These are phyloP conservation scores for Yponomeuta sedellus DNA, from an alignment of 2,888 invertebrate species.

Conservation along the genomic window DNA sequence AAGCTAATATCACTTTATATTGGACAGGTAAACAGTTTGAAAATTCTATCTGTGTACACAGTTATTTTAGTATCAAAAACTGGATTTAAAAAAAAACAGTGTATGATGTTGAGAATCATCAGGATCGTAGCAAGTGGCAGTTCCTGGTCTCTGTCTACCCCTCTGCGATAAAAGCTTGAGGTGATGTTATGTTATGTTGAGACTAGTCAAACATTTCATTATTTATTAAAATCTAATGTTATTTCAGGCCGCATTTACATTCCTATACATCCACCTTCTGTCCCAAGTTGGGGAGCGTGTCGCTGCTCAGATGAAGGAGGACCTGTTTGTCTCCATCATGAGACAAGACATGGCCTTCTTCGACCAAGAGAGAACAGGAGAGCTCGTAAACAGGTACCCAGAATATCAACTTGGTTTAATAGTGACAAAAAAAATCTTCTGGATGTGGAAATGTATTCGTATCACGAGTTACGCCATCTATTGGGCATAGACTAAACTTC, in stretches of 20 bases:
- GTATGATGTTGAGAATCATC: too few species aligned
- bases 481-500: too few species aligned
- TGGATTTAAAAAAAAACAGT: too few species aligned
- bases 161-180: too few species aligned
- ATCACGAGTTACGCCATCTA: too few species aligned
- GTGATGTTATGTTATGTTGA: too few species aligned
- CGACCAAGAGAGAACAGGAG: conserved; percentile 93
- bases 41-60: neutral
- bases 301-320: conserved; percentile 86
- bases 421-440: too few species aligned
- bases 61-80: neutral
- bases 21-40: conserved; percentile 79
- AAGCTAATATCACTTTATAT: conserved; percentile 82
- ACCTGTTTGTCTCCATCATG: conserved; percentile 88
- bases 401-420: neutral
- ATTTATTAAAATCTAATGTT: too few species aligned
- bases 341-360: conserved; percentile 94
- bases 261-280: conserved; percentile 90
- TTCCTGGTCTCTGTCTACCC: too few species aligned
- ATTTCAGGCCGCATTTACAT: conserved; percentile 88
- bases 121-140: too few species aligned
- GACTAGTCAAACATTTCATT: too few species aligned
- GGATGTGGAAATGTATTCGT: too few species aligned
- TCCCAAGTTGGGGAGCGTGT: conserved; percentile 93
- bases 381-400: conserved; percentile 88